Conservation (phyloP, 2,888 invertebrate genomes). For the Nomada flava region DNA sequence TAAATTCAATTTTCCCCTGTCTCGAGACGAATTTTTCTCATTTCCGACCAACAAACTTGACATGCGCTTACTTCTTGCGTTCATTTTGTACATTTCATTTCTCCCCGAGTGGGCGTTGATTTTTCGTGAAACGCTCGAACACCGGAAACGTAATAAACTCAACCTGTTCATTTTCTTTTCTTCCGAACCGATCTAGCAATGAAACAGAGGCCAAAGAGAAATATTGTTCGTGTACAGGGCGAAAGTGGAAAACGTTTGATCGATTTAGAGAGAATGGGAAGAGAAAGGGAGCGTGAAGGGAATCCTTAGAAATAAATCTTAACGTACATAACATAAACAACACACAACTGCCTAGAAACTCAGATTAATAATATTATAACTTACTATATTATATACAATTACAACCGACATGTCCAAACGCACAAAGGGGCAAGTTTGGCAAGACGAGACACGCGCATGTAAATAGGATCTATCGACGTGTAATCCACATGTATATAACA, state of each 20-base stretch:
- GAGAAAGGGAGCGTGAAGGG: constrained; percentile 14
- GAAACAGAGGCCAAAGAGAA: constrained; percentile 40
- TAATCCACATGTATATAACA: constrained; percentile 56
- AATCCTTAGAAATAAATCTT: constrained; percentile 66
- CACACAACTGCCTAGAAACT: constrained; percentile 83
- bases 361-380: constrained; percentile 78
- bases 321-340: constrained; percentile 72
- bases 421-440: constrained; percentile 82
- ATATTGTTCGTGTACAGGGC: constrained; percentile 26
- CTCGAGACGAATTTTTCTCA: background rate
- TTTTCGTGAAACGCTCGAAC: constrained; percentile 52
- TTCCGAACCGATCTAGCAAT: constrained; percentile 38
- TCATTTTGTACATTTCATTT: background rate
- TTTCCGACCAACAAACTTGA: background rate
- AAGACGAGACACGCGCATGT: constrained; percentile 64
- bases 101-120: too few relatives aligned
- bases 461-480: constrained; percentile 59
- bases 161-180: constrained; percentile 64
- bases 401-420: constrained; percentile 81
- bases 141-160: constrained; percentile 21
- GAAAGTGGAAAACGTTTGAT: constrained; percentile 24
- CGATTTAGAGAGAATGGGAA: constrained; percentile 5
- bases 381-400: constrained; percentile 74
- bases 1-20: background rate
- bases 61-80: background rate